phyloP scores from a whole-genome alignment of 1,140 invertebrate species.

The Aphelenchoides fujianensis region DNA sequence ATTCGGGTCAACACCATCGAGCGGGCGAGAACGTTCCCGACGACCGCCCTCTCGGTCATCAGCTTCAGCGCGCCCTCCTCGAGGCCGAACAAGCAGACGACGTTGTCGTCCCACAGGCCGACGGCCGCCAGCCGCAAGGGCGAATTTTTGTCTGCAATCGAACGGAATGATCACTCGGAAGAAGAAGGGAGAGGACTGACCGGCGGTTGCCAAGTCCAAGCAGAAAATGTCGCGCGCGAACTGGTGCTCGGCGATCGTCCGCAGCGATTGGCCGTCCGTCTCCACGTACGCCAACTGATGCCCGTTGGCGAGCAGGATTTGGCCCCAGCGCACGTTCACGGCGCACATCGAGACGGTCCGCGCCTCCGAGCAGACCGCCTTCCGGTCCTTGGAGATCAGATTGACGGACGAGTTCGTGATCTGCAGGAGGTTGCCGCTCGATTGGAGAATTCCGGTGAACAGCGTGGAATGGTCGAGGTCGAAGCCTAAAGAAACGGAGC shows the following conservation, averaged over 20 bases:
- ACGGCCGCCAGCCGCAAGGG: slow-evolving; percentile 79
- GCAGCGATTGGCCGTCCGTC: slow-evolving; percentile 70
- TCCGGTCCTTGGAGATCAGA: slow-evolving; percentile 28
- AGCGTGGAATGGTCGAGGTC: slow-evolving; percentile 86
- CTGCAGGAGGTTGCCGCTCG: slow-evolving; percentile 75
- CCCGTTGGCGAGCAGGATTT: slow-evolving; percentile 83
- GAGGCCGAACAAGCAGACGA: slow-evolving; percentile 77
- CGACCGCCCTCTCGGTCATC: slow-evolving; percentile 81
- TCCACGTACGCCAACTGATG: slow-evolving; percentile 83
- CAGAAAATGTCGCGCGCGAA: slow-evolving; percentile 92
- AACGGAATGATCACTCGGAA: slow-evolving; percentile 32
- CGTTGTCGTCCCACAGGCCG: slow-evolving; percentile 95
- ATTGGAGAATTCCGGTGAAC: slow-evolving; percentile 81
- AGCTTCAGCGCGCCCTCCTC: slow-evolving; percentile 72
- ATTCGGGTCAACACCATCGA: slow-evolving; percentile 90
- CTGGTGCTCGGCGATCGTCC: slow-evolving; percentile 66
- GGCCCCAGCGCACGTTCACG: slow-evolving; percentile 71
- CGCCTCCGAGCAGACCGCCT: slow-evolving; percentile 8
- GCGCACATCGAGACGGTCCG: slow-evolving; percentile 59
- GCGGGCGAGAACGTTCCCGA: slow-evolving; percentile 84
- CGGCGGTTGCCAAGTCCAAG: slow-evolving; percentile 83
- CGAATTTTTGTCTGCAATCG: slow-evolving; percentile 65
- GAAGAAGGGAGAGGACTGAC: slow-evolving; percentile 55
- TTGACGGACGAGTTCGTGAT: slow-evolving; percentile 73
- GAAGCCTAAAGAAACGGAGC: slow-evolving; percentile 66